Conservation (phyloP, 2,888 invertebrate genomes). For the Mystacides longicornis region DNA sequence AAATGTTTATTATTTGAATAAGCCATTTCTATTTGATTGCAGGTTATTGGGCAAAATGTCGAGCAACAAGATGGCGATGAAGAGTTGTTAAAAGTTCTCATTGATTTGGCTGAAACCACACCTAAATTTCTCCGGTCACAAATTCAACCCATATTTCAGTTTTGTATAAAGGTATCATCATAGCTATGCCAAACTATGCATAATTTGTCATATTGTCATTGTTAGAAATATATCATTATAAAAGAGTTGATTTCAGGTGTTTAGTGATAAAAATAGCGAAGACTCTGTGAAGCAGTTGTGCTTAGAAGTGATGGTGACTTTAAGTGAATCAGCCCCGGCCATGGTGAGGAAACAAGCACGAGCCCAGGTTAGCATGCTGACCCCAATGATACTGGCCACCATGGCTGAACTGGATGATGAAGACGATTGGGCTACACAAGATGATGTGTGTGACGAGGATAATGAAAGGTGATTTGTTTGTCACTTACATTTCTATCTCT, state of each 20-base stretch:
- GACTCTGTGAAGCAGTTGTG: conserved; percentile 86
- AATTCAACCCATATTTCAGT: conserved; percentile 74
- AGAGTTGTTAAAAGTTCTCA: conserved; percentile 82
- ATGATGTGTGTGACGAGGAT: conserved; percentile 87
- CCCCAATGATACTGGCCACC: conserved; percentile 83
- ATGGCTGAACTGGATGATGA: conserved; percentile 95
- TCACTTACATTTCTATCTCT: not conserved
- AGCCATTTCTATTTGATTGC: no score
- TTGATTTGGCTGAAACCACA: conserved; percentile 87
- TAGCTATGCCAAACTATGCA: not conserved
- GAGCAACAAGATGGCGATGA: conserved; percentile 77
- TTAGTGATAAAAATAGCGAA: conserved; percentile 61
- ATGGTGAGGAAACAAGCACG: conserved; percentile 91
- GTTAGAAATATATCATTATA: not conserved
- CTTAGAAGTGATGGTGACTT: conserved; percentile 76
- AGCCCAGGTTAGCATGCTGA: conserved; percentile 71
- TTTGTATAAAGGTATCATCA: conserved; percentile 69
- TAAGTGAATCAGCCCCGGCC: conserved; percentile 91
- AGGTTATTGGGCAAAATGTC: conserved; percentile 74
- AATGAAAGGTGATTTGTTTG: conserved; percentile 68
- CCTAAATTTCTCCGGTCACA: conserved; percentile 90
- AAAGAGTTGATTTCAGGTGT: conserved; percentile 41
- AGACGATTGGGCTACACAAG: conserved; percentile 78
- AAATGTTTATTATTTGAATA: no score
- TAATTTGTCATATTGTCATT: not conserved